Evolutionary conservation across 2,888 invertebrate species (phyloP).

Genomic region (Hybos culiciformis): DNA sequence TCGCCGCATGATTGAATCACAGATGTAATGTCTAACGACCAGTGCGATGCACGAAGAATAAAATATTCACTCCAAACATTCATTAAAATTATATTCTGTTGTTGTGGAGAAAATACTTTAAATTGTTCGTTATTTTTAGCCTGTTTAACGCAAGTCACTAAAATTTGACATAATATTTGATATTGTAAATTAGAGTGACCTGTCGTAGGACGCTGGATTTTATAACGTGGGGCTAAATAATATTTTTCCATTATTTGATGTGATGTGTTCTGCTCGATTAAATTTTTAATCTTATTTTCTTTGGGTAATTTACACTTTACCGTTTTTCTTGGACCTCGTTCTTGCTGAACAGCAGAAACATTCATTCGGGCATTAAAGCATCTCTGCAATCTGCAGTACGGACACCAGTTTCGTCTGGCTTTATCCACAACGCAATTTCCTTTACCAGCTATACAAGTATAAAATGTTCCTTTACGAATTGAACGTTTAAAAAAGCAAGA

Average conservation of each 20-base stretch:
- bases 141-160: constrained; percentile 42
- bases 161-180: constrained; percentile 45
- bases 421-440: constrained; percentile 66
- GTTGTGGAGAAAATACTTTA: constrained; percentile 33
- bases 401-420: constrained; percentile 76
- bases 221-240: too few species aligned
- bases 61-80: constrained; percentile 46
- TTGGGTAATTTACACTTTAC: too few species aligned
- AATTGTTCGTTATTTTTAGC: constrained; percentile 43
- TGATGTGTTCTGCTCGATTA: too few species aligned
- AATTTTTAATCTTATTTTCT: too few species aligned
- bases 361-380: constrained; percentile 71
- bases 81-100: constrained; percentile 44
- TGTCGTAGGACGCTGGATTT: constrained; percentile 15
- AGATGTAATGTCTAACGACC: constrained; percentile 38
- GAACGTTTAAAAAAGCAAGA: constrained; percentile 82
- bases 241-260: too few species aligned
- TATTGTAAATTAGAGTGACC: constrained; percentile 37
- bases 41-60: constrained; percentile 42
- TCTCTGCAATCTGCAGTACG: constrained; percentile 64
- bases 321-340: constrained; percentile 53
- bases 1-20: constrained; percentile 31
- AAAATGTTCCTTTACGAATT: constrained; percentile 55
- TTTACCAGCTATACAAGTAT: constrained; percentile 65
- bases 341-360: constrained; percentile 67